A percentile compares a stretch with the other conserved stretches of the same genome.
Conservation (phyloP, 2,888 invertebrate species). For the Himalopsyche tibetana region DNA sequence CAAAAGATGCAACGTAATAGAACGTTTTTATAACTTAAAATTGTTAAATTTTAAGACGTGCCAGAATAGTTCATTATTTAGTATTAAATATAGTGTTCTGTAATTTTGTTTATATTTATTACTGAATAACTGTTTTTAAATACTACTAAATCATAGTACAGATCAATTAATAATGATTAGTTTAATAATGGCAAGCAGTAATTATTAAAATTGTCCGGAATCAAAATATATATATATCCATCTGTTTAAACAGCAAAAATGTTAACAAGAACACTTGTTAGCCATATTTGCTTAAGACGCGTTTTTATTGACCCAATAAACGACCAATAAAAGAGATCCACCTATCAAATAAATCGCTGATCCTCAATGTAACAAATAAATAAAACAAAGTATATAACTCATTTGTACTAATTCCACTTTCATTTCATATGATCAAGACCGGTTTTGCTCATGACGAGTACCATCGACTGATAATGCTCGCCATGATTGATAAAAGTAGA, state of each 20-base stretch:
- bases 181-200: neutral
- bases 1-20: too few species aligned
- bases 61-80: too few species aligned
- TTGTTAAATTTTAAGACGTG: too few species aligned
- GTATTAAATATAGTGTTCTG: too few species aligned
- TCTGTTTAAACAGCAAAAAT: constrained; percentile 53
- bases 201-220: neutral
- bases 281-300: constrained; percentile 59
- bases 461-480: too few species aligned
- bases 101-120: neutral
- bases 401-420: too few species aligned
- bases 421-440: too few species aligned
- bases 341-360: neutral
- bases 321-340: constrained; percentile 4
- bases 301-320: constrained; percentile 58
- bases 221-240: neutral
- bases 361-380: neutral
- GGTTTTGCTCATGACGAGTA: too few species aligned
- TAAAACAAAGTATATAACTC: too few species aligned
- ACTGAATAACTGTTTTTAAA: neutral
- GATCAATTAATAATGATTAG: neutral
- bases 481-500: too few species aligned
- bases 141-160: neutral
- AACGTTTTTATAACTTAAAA: too few species aligned
- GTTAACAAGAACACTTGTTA: constrained; percentile 56